Evolutionary conservation across 2,113 vertebrate species (phyloP).

Genomic region (Dendrocopos noguchii): DNA sequence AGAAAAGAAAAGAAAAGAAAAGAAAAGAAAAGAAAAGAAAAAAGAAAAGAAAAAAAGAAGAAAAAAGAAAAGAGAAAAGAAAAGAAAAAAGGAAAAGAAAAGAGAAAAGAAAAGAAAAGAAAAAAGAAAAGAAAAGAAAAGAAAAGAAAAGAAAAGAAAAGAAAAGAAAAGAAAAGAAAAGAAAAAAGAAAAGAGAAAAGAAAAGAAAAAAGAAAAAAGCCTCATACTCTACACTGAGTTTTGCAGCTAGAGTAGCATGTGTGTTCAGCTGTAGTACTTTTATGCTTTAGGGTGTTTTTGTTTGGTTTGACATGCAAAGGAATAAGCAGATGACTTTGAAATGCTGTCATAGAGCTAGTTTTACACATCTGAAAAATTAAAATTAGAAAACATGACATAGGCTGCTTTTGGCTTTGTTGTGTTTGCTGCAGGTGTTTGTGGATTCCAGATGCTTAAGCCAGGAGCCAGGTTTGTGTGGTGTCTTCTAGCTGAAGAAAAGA

Average conservation of each 20-base stretch:
- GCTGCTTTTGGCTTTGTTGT: constrained; percentile 47
- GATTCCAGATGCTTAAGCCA: not conserved
- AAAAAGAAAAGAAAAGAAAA: constrained; percentile 24
- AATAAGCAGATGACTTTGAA: constrained; percentile 55
- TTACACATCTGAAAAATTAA: constrained; percentile 52
- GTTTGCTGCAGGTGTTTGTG: not conserved
- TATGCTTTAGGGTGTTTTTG: constrained; percentile 46
- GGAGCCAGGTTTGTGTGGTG: not conserved
- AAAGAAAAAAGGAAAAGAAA: constrained; percentile 37
- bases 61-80: constrained; percentile 21
- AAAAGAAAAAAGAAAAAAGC: not conserved
- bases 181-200: constrained; percentile 47
- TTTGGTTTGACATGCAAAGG: constrained; percentile 56
- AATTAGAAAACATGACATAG: constrained; percentile 42
- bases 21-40: constrained; percentile 32
- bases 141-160: constrained; percentile 22
- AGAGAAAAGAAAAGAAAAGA: constrained; percentile 23
- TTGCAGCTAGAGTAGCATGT: constrained; percentile 48
- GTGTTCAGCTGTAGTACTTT: constrained; percentile 56
- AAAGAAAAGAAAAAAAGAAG: not conserved
- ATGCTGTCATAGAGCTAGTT: constrained; percentile 60
- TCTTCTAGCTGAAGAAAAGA: not conserved
- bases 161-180: constrained; percentile 32
- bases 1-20: constrained; percentile 37
- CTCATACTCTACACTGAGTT: constrained; percentile 59